Percentiles rank a stretch among this genome's conserved stretches.
phyloP scores from a whole-genome alignment of 2,888 invertebrate species.

The Stegophylla sp. region DNA sequence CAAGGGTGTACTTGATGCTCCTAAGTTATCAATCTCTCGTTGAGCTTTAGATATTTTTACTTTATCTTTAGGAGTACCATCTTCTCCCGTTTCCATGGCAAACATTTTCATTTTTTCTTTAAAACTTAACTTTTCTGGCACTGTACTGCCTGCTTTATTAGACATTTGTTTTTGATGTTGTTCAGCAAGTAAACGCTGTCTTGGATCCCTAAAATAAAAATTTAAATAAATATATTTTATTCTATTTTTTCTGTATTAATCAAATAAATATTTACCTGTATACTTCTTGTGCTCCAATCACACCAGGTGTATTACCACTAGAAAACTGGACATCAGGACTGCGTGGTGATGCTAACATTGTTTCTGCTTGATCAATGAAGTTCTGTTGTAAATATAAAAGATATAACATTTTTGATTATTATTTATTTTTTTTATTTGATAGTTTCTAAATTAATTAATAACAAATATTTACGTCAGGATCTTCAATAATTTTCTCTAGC shows the following conservation, averaged over 20 bases:
- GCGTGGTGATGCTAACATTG: constrained; percentile 77
- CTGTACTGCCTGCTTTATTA: constrained; percentile 65
- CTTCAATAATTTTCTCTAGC: constrained; percentile 73
- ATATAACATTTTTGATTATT: constrained; percentile 28
- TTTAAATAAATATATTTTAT: background rate
- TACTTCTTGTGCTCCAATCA: constrained; percentile 97
- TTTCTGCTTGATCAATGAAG: constrained; percentile 81
- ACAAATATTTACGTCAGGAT: constrained; percentile 77
- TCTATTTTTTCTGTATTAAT: background rate
- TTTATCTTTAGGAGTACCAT: constrained; percentile 90
- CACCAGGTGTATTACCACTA: constrained; percentile 82
- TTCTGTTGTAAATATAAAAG: constrained; percentile 68
- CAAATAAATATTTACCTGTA: constrained; percentile 73
- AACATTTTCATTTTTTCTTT: constrained; percentile 99
- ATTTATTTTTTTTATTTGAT: background rate
- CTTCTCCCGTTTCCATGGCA: constrained; percentile 94
- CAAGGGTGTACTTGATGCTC: constrained; percentile 65
- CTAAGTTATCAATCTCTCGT: constrained; percentile 83
- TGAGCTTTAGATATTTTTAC: constrained; percentile 95
- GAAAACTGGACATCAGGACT: constrained; percentile 72
- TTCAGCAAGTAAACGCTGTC: constrained; percentile 85
- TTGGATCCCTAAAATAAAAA: constrained; percentile 76
- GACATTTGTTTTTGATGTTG: constrained; percentile 73
- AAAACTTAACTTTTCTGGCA: constrained; percentile 88
- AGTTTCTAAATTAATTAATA: background rate